Percentiles rank a stretch among this genome's conserved stretches.
Conservation (phyloP, 2,888 invertebrate species). For the Zaprionus lineosus region DNA sequence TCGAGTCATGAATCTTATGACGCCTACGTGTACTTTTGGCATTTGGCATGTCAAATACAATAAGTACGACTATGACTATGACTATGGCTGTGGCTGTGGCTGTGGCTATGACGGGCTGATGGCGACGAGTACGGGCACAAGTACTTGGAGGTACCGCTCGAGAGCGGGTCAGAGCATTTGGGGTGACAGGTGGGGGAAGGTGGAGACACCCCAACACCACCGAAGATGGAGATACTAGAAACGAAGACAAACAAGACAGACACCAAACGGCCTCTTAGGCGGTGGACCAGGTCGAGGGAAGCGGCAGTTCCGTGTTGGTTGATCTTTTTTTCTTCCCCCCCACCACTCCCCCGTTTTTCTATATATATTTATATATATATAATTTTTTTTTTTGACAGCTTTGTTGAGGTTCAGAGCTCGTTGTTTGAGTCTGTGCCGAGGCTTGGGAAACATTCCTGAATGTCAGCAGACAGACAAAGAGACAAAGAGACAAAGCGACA, state of each 20-base stretch:
- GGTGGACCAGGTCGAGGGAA: neutral
- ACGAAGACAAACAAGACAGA: slow-evolving; percentile 50
- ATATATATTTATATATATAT: too few relatives aligned
- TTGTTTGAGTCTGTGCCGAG: slow-evolving; percentile 28
- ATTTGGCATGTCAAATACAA: slow-evolving; percentile 80
- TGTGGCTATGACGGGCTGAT: slow-evolving; percentile 27
- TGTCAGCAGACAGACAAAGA: slow-evolving; percentile 48
- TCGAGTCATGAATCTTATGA: slow-evolving; percentile 77
- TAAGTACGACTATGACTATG: slow-evolving; percentile 55
- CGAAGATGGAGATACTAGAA: slow-evolving; percentile 55
- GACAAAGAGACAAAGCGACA: slow-evolving; percentile 1
- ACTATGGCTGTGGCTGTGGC: slow-evolving; percentile 8
- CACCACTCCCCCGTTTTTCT: too few relatives aligned
- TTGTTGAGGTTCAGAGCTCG: slow-evolving; percentile 48
- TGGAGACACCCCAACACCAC: slow-evolving; percentile 40
- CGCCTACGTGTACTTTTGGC: slow-evolving; percentile 80
- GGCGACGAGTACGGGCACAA: slow-evolving; percentile 34
- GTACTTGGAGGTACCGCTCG: slow-evolving; percentile 28
- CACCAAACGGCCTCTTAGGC: slow-evolving; percentile 37
- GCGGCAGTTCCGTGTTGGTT: slow-evolving; percentile 53
- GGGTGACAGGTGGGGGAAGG: neutral
- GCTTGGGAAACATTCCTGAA: slow-evolving; percentile 60
- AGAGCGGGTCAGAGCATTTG: neutral
- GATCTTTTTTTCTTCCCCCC: slow-evolving; percentile 7
- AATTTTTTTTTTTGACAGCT: slow-evolving; percentile 55